Conservation (phyloP, 2,113 vertebrate species). For the Ciconia stormi region DNA sequence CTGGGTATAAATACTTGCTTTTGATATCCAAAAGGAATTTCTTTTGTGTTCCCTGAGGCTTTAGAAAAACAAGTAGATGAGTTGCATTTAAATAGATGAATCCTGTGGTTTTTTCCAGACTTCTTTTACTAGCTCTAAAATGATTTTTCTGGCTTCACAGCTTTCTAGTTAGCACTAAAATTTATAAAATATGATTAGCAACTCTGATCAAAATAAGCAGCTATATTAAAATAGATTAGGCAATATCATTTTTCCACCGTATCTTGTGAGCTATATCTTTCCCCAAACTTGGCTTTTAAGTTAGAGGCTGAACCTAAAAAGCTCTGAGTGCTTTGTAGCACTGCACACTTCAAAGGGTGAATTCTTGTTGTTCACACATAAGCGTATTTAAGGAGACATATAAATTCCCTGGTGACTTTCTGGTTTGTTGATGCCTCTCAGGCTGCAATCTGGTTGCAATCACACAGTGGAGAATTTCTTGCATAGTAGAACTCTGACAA, state of each 20-base stretch:
- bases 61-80: background rate
- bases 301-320: background rate
- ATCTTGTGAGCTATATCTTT: background rate
- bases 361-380: background rate
- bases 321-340: background rate
- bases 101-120: background rate
- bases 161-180: background rate
- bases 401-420: background rate
- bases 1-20: background rate
- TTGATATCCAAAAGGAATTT: background rate
- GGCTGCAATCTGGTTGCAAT: background rate
- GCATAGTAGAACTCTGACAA: background rate
- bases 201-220: background rate
- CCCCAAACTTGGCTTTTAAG: background rate
- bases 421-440: background rate
- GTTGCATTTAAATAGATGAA: background rate
- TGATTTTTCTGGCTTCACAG: background rate
- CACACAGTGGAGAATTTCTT: background rate
- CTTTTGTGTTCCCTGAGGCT: background rate
- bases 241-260: fast-evolving
- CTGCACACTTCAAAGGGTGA: background rate
- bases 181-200: background rate
- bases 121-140: background rate
- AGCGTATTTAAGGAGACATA: background rate
- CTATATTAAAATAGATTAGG: background rate